Evolutionary conservation across 92 coral and sea anemone species (phyloP), one percentile per base, ranked within the genome.

Genomic region (Parazoanthus swiftii): DNA sequence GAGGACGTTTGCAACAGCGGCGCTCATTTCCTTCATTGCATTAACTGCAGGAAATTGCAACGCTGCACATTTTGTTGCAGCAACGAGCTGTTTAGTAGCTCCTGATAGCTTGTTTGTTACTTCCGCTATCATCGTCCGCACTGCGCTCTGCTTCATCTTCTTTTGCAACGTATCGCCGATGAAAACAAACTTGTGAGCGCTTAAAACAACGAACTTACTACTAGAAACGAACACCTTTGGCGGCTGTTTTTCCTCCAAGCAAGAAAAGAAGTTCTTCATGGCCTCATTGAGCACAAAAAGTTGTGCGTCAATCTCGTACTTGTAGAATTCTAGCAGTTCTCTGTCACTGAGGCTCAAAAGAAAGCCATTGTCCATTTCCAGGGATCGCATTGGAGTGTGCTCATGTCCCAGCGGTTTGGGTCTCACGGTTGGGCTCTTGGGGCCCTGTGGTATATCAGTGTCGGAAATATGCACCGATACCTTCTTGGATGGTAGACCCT

Each of bases 101-200:
- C 84, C 93, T 0, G 99, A 93, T 10, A 97, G 91, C 86, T 91
- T 89, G 85, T 92, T 88, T 36, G 99, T 97, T 2, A 93, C 94
- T 25, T 56, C 77, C 71, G 90, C 81, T 10, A 97, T 83, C 50
- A 87, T 94, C 26, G 86, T 82, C 37, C 92, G 91, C 42, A 93
- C 92, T 70, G 88, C 88, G 51, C 90, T 88, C 38, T 92, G 91
- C 59, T 91, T 87, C 46, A 93, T 85, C 70, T 94, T 95, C 80
- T 92, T 94, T 75, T 94, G 92, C 11, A 95, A 85, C 23, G 95
- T 95, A 80, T 97, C 99, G 5, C 99, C 99, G 85, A 97, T 90
- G 89, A 93, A 97, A 3, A 97, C 98, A 85, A 97, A 91, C 88
- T 95, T 97, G 74, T 97, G 99, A 25, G 99, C 99, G 86, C 99